These are phyloP conservation scores for Allygus modestus DNA, from an alignment of 2,888 invertebrate species.

Conservation along the genomic window DNA sequence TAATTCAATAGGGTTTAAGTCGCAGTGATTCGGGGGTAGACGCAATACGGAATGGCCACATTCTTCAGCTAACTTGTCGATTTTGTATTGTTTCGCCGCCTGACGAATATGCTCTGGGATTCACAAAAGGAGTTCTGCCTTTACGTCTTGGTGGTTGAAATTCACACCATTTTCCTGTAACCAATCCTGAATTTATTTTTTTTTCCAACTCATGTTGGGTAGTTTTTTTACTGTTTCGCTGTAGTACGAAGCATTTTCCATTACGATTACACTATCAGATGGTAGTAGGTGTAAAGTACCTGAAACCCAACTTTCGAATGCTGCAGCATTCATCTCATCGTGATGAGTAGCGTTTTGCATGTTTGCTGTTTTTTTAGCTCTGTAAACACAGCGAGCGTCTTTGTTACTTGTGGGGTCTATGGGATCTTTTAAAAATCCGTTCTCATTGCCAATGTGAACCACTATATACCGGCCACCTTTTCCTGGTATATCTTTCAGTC, in stretches of 20 bases:
- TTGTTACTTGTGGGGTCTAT: not conserved
- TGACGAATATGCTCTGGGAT: not conserved
- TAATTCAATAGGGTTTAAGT: constrained; percentile 28
- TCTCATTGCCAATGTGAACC: not conserved
- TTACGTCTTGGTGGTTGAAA: not conserved
- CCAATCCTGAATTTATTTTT: constrained; percentile 32
- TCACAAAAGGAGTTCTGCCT: constrained; percentile 23
- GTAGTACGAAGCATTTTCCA: constrained; percentile 18
- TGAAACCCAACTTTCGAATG: not conserved
- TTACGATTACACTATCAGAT: not conserved
- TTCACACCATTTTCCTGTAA: not conserved
- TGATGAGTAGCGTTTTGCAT: not conserved
- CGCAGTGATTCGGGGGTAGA: constrained; percentile 31
- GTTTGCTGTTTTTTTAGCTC: constrained; percentile 1
- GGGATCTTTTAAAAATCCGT: constrained; percentile 7
- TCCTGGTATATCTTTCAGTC: not conserved
- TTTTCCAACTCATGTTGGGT: not conserved
- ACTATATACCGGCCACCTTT: not conserved
- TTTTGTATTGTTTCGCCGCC: not conserved
- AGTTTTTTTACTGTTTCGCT: constrained; percentile 13
- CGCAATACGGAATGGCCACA: not conserved
- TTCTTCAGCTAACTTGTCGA: not conserved
- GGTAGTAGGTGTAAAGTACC: not conserved
- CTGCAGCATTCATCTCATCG: not conserved
- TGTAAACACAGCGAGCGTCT: not conserved